Conservation (phyloP, 2,797 vertebrate genomes). For the Xenopus petersii region DNA sequence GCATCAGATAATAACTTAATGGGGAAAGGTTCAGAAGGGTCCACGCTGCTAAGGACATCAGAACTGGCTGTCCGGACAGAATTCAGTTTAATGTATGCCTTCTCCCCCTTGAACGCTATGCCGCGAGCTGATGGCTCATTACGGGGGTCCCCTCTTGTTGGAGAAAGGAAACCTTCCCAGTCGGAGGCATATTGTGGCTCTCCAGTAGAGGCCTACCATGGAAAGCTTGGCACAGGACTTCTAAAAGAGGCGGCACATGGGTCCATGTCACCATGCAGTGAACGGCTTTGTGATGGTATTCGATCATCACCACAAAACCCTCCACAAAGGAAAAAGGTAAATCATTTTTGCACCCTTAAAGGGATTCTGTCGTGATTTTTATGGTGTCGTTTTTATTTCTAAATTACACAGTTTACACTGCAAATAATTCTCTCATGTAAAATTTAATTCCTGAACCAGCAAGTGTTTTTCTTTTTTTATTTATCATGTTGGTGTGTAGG, state of each 20-base stretch:
- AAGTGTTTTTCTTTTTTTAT: too few species aligned
- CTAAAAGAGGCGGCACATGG: slow-evolving; percentile 76
- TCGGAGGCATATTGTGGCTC: slow-evolving; percentile 80
- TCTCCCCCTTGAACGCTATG: slow-evolving; percentile 95
- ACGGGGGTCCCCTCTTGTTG: slow-evolving; percentile 65
- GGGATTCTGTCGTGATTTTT: too few species aligned
- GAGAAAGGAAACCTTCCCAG: slow-evolving; percentile 78
- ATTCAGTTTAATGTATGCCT: slow-evolving; percentile 98
- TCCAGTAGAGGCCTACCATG: slow-evolving; percentile 86
- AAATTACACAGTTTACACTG: too few species aligned
- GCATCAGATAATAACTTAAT: slow-evolving; percentile 68
- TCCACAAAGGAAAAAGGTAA: slow-evolving; percentile 96
- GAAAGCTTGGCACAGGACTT: slow-evolving; percentile 78
- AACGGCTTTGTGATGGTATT: slow-evolving; percentile 79
- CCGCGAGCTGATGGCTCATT: slow-evolving; percentile 71
- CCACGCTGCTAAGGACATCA: slow-evolving; percentile 68
- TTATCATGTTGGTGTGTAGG: too few species aligned
- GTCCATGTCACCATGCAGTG: slow-evolving; percentile 81
- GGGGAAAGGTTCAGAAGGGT: slow-evolving; percentile 73
- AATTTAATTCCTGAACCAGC: too few species aligned
- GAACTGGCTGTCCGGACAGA: slow-evolving; percentile 97
- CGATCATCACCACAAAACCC: slow-evolving; percentile 88
- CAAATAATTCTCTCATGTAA: too few species aligned
- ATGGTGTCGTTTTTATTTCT: too few species aligned
- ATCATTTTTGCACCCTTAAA: slow-evolving; percentile 49